Evolutionary conservation across 2,888 invertebrate genomes (phyloP), one percentile per base, ranked within the genome.

Genomic region (Abrostola tripartita): DNA sequence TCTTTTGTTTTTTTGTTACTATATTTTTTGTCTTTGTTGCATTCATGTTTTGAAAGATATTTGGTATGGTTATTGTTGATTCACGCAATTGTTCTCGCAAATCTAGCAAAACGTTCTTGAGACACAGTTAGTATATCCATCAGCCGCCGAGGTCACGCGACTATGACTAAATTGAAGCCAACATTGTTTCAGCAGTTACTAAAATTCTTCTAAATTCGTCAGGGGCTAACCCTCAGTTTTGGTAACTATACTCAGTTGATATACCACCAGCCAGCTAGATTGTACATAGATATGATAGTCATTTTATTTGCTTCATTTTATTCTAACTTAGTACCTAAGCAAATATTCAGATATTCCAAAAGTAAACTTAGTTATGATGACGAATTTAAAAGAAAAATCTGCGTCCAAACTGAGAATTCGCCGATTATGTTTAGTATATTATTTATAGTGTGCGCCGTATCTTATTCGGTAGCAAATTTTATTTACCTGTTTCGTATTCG

Each of bases 401-500:
- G 24, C 1, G 24, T 24, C 24, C 24, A 24, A 24, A 24, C 24
- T 2, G 24, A 24, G 24, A 24, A 24, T 24, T 12, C 42, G 7
- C 12, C 1, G 12, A 42, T 12, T 42, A 42, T 6, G 12, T 12
- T 42, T 2, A 6, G 7, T 12, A 42, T 6, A 12, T 5, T 24
- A 24, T 10, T 9, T 41, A 5, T 37, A 52, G 36, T 71, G 36
- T 60, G 52, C 35, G 58, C 38, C 24, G 0, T 0, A 24, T 8
- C 75, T 70, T 57, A 59, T 0, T 37, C 8, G 14, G 24, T 38
- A 37, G 5, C 47, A 55, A 71, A 69, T 47, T 35, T 14, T 14
- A 58, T 42, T 50, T 53, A 40, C 59, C 71, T 73, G 61, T 61
- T 74, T 67, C 51, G 58, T 74, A 76, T 74, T 71, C 72, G 9